These are phyloP conservation scores for Drosophila asahinai DNA, from an alignment of 1,140 invertebrate species.

Conservation along the genomic window DNA sequence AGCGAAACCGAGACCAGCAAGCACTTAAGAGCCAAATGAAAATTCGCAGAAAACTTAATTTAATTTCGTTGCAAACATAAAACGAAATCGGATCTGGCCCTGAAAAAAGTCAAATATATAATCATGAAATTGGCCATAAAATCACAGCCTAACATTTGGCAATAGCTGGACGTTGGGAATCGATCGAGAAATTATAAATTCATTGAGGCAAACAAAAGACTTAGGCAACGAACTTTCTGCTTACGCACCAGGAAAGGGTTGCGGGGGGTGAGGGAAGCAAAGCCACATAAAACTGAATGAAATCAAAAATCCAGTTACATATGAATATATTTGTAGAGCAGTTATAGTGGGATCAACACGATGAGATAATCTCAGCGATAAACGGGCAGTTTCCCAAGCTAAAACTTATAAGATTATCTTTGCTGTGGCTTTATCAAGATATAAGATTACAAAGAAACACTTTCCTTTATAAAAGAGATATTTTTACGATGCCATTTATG, in stretches of 20 bases:
- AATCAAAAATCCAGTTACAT: slow-evolving; percentile 44
- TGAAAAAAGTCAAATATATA: slow-evolving; percentile 6
- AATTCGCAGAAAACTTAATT: slow-evolving; percentile 42
- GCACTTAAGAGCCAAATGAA: slow-evolving; percentile 26
- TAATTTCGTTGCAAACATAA: slow-evolving; percentile 17
- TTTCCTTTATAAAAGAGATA: slow-evolving; percentile 1
- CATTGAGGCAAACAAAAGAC: slow-evolving; percentile 71
- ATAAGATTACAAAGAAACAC: slow-evolving; percentile 5
- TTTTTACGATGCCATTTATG: slow-evolving; percentile 1
- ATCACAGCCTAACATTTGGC: slow-evolving; percentile 31
- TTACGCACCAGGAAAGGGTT: slow-evolving; percentile 5
- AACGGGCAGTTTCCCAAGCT: neutral
- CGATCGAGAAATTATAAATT: slow-evolving; percentile 61
- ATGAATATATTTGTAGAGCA: slow-evolving; percentile 18
- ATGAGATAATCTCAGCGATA: slow-evolving; percentile 40
- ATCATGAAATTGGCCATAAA: slow-evolving; percentile 38
- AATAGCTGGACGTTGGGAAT: slow-evolving; percentile 38
- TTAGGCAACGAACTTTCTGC: slow-evolving; percentile 73
- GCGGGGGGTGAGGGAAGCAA: too few relatives aligned
- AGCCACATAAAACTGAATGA: slow-evolving; percentile 39
- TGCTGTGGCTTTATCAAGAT: slow-evolving; percentile 3
- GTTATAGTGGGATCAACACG: slow-evolving; percentile 38
- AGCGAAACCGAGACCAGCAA: slow-evolving; percentile 9
- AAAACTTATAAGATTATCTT: slow-evolving; percentile 4
- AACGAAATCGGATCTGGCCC: slow-evolving; percentile 22